Conservation (phyloP, 2,797 vertebrate genomes). For the Cirrhinus molitorella region DNA sequence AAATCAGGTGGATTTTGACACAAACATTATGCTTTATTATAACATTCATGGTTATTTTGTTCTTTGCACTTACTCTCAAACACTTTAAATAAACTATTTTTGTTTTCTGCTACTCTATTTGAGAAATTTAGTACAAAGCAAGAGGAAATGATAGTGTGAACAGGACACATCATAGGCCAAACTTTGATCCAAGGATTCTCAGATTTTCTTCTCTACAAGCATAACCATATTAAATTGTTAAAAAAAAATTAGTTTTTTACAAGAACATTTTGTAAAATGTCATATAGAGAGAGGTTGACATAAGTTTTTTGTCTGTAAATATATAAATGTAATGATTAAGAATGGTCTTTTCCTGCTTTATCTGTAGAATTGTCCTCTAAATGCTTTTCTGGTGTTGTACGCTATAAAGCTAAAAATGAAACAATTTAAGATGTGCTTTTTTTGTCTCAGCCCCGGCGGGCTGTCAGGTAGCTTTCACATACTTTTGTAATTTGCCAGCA, state of each 20-base stretch:
- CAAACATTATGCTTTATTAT: background rate
- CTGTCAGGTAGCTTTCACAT: conserved; percentile 6
- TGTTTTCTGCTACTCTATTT: background rate
- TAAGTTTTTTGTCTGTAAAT: background rate
- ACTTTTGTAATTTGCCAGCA: background rate
- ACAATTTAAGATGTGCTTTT: background rate
- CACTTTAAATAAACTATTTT: background rate
- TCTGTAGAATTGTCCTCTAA: background rate
- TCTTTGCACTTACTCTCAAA: background rate
- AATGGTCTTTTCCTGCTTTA: background rate
- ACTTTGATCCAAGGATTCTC: background rate
- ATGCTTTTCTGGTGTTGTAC: background rate
- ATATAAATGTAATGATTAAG: background rate
- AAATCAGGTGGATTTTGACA: background rate
- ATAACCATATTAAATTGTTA: background rate
- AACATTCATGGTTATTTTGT: background rate
- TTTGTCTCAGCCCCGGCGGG: background rate
- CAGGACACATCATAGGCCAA: too few relatives aligned
- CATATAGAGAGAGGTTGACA: background rate
- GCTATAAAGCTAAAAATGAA: background rate
- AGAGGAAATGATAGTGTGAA: background rate
- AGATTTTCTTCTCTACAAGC: background rate
- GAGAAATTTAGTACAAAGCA: background rate
- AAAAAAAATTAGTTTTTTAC: background rate
- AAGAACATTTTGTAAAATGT: background rate